phyloP scores from a whole-genome alignment of 2,888 invertebrate species.

The Andricus quercusramuli region DNA sequence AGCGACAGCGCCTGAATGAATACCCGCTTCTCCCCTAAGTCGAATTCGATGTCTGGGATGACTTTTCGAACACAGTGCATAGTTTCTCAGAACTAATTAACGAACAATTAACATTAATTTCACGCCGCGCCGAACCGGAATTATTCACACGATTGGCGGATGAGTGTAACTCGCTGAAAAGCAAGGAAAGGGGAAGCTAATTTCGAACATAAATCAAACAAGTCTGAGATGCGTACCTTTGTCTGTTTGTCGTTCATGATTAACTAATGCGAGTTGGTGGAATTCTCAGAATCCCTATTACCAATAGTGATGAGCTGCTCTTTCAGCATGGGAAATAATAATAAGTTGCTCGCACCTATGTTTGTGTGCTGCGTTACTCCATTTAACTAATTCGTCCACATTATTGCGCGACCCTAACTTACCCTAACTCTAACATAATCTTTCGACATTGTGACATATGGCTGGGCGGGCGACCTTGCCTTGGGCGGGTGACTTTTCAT shows the following conservation, averaged over 20 bases:
- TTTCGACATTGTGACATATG: no score
- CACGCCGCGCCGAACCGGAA: conserved; percentile 61
- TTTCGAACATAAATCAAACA: conserved; percentile 36
- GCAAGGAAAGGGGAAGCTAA: conserved; percentile 19
- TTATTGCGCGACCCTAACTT: no score
- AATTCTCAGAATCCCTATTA: not conserved
- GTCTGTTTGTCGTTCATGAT: not conserved
- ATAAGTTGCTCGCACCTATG: no score
- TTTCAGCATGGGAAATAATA: no score
- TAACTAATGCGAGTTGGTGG: not conserved
- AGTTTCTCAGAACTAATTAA: conserved; percentile 68
- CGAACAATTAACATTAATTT: conserved; percentile 72
- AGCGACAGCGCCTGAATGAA: no score
- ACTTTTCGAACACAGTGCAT: conserved; percentile 55
- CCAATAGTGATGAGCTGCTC: not conserved
- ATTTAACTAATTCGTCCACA: no score
- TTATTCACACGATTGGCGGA: conserved; percentile 58
- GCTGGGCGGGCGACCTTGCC: no score
- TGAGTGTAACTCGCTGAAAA: conserved; percentile 22
- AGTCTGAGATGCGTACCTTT: conserved; percentile 6
- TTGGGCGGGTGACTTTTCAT: no score
- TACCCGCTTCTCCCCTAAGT: not conserved
- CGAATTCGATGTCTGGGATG: conserved; percentile 43
- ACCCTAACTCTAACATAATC: no score
- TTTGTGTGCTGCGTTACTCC: no score